Evolutionary conservation across 2,113 vertebrate genomes (phyloP), one percentile per base, ranked within the genome.

Genomic region (Progne subis): DNA sequence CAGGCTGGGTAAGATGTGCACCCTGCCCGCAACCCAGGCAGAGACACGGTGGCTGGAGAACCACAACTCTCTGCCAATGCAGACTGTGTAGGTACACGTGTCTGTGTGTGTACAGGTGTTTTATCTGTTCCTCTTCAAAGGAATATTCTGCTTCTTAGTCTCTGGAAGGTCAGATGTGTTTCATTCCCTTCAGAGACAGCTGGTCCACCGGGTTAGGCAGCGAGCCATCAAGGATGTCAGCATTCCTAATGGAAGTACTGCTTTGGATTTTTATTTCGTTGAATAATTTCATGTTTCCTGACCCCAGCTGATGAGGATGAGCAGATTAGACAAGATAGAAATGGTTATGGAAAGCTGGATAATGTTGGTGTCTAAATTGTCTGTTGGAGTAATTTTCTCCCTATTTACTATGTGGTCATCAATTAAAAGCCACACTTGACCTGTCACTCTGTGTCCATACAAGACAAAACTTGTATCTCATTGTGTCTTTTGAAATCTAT

Each of bases 351-450:
- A 88, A 29, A 75, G 47, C 18, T 83, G 56, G 47, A 59, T 60
- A 68, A 80, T 46, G 32, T 60, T 23, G 34, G 34, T 68, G 31
- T 23, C 65, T 64, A 68, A 82, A 77, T 63, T 44, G 81, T 81
- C 64, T 8, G 4, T 74, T 92, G n/a, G 31, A 83, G 64, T 60
- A 78, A 93, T 97, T 95, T 91, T 77, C 60, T 83, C 88, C 68
- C 41, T 67, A 26, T 86, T 86, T 72, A 56, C 56, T 78, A 7
- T 75, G 52, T 34, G 64, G 31, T 71, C 79, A 92, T 88, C 71
- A 64, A 82, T 90, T 95, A 90, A 96, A 96, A 90, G 60, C 87
- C 59, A 74, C 83, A 91, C 90, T 92, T 90, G 68, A 88, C 52
- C 60, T 90, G 90, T 94, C 88, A 93, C 14, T 90, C 57, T 26